Conservation (phyloP, 2,113 vertebrate species). For the Cyprinus carpio region DNA sequence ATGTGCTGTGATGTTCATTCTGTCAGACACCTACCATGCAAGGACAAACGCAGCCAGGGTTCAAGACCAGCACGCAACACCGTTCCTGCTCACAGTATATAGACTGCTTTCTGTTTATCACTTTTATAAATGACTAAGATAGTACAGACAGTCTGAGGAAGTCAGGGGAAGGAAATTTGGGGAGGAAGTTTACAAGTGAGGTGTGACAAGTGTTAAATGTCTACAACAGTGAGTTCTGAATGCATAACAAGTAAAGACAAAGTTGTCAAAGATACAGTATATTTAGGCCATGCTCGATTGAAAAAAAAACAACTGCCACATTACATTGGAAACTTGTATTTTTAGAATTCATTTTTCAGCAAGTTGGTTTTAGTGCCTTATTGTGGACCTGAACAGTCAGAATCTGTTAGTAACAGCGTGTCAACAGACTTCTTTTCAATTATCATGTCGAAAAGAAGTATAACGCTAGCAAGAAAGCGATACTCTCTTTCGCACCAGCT, state of each 20-base stretch:
- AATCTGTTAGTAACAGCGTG: background rate
- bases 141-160: conserved; percentile 39
- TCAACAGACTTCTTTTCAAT: background rate
- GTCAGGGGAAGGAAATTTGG: background rate
- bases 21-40: conserved; percentile 31
- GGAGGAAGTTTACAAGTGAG: conserved; percentile 48
- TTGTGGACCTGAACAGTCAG: background rate
- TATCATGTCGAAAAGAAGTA: background rate
- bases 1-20: background rate
- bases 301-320: background rate
- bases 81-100: background rate
- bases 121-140: background rate
- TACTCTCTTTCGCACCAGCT: background rate
- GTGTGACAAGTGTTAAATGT: background rate
- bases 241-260: background rate
- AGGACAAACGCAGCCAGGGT: background rate
- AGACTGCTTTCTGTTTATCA: background rate
- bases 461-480: background rate
- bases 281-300: background rate
- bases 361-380: background rate
- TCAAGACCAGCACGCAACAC: background rate
- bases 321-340: background rate
- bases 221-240: background rate
- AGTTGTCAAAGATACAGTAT: background rate
- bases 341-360: background rate